These are phyloP conservation scores for Lepisosteus oculatus DNA, from an alignment of 2,113 vertebrate species.

Conservation along the genomic window DNA sequence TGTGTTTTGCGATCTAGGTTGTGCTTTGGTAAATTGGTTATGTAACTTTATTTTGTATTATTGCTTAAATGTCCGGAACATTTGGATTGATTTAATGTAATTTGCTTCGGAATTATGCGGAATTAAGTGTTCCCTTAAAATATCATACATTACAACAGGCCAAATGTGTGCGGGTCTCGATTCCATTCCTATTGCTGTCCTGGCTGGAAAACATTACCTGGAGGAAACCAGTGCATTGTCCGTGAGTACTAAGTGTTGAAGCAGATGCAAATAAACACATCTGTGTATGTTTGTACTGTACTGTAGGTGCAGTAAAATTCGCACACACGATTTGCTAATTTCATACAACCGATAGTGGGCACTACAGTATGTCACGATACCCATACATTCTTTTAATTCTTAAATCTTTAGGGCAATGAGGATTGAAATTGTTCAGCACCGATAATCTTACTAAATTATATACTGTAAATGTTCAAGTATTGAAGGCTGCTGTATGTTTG, in stretches of 20 bases:
- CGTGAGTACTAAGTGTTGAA: slow-evolving; percentile 57
- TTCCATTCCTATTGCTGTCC: slow-evolving; percentile 73
- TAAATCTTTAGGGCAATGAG: too few relatives aligned
- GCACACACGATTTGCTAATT: not conserved
- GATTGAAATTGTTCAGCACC: too few relatives aligned
- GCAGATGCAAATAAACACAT: slow-evolving; percentile 23
- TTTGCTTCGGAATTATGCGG: too few relatives aligned
- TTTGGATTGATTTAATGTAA: too few relatives aligned
- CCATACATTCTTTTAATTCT: too few relatives aligned
- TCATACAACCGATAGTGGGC: not conserved
- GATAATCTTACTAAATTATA: too few relatives aligned
- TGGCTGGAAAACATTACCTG: slow-evolving; percentile 70
- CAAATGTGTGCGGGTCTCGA: slow-evolving; percentile 75
- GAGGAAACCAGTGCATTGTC: slow-evolving; percentile 73
- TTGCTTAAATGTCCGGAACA: too few relatives aligned
- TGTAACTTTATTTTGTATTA: too few relatives aligned
- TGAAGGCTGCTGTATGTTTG: too few relatives aligned
- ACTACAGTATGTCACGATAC: not conserved
- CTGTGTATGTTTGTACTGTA: not conserved
- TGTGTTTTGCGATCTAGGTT: too few relatives aligned
- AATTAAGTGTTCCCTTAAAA: not conserved
- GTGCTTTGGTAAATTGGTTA: too few relatives aligned
- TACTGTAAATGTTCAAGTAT: too few relatives aligned
- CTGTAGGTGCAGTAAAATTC: not conserved
- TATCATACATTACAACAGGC: slow-evolving; percentile 47